Evolutionary conservation across 1,140 invertebrate genomes (phyloP), one percentile per base, ranked within the genome.

Genomic region (Drosophila fuyamai): DNA sequence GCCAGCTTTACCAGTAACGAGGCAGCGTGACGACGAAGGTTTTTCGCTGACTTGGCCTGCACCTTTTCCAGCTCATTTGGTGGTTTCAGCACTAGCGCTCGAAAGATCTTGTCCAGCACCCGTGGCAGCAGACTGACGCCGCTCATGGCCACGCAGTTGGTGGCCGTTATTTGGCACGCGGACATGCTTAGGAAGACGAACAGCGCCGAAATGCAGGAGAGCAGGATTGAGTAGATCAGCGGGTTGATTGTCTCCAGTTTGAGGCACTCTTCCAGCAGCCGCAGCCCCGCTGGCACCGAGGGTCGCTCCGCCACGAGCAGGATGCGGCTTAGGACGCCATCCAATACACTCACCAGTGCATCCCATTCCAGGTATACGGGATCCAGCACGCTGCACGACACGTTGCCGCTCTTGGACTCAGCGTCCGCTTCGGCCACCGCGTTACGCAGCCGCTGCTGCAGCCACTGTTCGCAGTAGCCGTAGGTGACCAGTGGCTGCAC

Each of bases 171-270:
- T 58, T 96, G 96, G 75, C 96, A 96, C 14, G 96, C 96, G 1
- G 96, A 96, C 94, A 96, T 97, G 79, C 96, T 97, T 14, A 98
- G 93, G 92, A 98, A 98, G 9, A 98, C 96, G 91, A 98, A 98
- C 0, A 98, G 93, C 0, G 97, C 96, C 14, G 97, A 98, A 61
- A 98, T 96, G 91, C 97, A 97, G 0, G 97, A 98, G 2, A 98
- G 93, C 40, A 98, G 91, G 51, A 95, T 94, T 1, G 97, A 98
- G 12, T 97, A 92, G 27, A 98, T 94, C 48, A 97, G 93, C 12
- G 97, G 95, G 93, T 97, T 95, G 16, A 94, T 94, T 0, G 96
- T 97, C 55, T 96, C 94, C 80, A 96, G 95, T 27, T 94, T 93
- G 23, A 98, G 93, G 84, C 97, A 97, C 46, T 95, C 93, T 91